These are phyloP conservation scores for Nothobranchius kuhntae DNA, from an alignment of 2,113 vertebrate species.

Conservation along the genomic window DNA sequence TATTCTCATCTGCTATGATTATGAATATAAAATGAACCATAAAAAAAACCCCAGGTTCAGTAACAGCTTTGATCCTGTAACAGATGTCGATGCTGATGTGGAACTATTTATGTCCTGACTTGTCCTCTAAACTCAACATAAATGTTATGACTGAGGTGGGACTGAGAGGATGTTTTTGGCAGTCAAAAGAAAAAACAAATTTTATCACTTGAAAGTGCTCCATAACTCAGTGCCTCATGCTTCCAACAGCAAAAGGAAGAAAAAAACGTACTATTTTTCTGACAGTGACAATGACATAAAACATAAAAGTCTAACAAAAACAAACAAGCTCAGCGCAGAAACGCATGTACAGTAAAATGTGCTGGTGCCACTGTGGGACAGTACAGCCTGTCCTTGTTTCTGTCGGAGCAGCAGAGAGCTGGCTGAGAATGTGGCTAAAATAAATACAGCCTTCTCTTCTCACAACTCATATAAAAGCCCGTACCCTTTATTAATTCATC, in stretches of 20 bases:
- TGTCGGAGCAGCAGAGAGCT: conserved; percentile 38
- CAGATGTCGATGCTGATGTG: background rate
- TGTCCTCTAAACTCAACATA: conserved; percentile 3
- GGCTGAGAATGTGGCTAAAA: conserved; percentile 43
- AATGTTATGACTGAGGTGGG: background rate
- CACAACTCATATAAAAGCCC: conserved; percentile 63
- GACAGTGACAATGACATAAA: conserved; percentile 42
- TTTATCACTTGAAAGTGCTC: conserved; percentile 27
- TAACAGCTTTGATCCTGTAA: background rate
- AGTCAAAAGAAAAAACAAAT: conserved; percentile 12
- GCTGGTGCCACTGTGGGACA: conserved; percentile 21
- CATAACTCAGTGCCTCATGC: conserved; percentile 38
- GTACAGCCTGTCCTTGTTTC: conserved; percentile 29
- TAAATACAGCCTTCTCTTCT: conserved; percentile 52
- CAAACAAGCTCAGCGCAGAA: conserved; percentile 44
- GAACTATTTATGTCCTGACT: background rate
- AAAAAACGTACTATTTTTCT: conserved; percentile 2
- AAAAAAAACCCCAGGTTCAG: background rate
- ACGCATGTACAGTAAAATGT: conserved; percentile 60
- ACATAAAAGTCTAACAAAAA: conserved; percentile 42
- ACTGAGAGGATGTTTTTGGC: conserved; percentile 1
- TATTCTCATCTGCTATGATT: background rate
- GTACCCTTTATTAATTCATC: conserved; percentile 65
- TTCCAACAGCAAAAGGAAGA: conserved; percentile 24
- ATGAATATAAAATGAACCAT: background rate